Base-by-base conservation (phyloP, 2,888 invertebrate genomes). In the Parnassius smintheus region DNA sequence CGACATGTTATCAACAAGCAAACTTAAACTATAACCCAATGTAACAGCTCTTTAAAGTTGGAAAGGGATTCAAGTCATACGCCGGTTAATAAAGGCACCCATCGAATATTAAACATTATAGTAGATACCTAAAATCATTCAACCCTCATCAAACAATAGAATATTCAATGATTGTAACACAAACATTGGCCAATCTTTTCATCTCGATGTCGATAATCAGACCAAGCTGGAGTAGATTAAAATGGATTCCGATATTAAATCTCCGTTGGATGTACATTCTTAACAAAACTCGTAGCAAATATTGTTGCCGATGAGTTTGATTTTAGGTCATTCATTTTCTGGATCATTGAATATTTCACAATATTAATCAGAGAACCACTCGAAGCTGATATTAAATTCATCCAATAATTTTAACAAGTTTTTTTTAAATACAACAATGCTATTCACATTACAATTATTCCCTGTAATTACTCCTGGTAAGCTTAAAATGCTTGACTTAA, bases 191-290 rank as follows among this genome's bases (percentile, higher is more conserved):
- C n/a, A 13, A 49, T 13, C n/a, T 13, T 49, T 13, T 13, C 49
- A 9, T 9, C 18, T 9, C 49, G 4, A 13, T 12, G 49, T 13
- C n/a, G 13, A 49, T 9, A 13, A 13, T 13, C 49, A 9, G 13
- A 8, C 13, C 13, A 12, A n/a, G 18, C 49, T 9, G 18, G 13
- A 13, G 13, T 18, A 13, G 49, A 49, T 49, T 49, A 49, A 13
- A 49, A 13, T 13, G 9, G 9, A 49, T 49, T 9, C 49, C 49
- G 49, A 49, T 49, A 49, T 49, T 49, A 49, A 49, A 49, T 4
- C 49, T 49, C 49, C 11, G 49, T 49, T 53, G n/a, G 41, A 49
- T 13, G n/a, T 49, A 49, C 9, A 49, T 49, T 49, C 49, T 13
- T 49, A 49, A 49, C 13, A 13, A 49, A 49, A 49, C 49, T 13